Conservation (phyloP, 2,888 invertebrate genomes). For the Parnassius smintheus region DNA sequence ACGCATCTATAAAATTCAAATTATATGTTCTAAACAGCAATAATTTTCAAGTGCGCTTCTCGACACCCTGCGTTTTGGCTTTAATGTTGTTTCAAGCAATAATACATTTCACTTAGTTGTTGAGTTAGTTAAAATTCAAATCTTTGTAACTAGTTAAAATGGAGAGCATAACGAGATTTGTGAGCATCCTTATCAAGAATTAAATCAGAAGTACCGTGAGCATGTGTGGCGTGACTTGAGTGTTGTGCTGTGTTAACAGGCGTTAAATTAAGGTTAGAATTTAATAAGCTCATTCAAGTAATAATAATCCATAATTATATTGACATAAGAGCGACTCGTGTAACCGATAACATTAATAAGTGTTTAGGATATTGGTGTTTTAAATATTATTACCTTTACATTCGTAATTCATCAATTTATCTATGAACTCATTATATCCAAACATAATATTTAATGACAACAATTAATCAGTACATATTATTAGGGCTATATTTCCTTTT, state of each 20-base stretch:
- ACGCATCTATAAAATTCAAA: neutral
- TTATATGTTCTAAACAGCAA: conserved; percentile 11
- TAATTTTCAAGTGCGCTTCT: conserved; percentile 1
- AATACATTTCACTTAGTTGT: conserved; percentile 1
- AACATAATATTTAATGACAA: conserved; percentile 3
- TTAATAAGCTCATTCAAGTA: conserved; percentile 1
- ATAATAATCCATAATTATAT: neutral
- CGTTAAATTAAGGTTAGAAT: neutral
- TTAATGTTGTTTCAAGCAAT: neutral
- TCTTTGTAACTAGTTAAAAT: neutral
- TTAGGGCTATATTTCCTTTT: conserved; percentile 4
- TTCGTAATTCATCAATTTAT: conserved; percentile 5
- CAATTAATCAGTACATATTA: conserved; percentile 7
- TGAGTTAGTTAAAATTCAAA: neutral
- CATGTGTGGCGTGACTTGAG: neutral
- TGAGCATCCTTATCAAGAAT: neutral
- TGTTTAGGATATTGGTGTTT: conserved; percentile 12
- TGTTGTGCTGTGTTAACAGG: conserved; percentile 1
- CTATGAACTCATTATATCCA: conserved; percentile 7
- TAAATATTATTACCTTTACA: conserved; percentile 4
- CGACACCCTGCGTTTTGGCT: neutral
- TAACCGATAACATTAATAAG: neutral
- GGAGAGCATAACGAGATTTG: conserved; percentile 1
- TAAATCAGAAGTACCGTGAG: neutral
- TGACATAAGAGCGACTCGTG: neutral